Evolutionary conservation across 2,888 invertebrate species (phyloP).

Genomic region (Archips crataeganus): DNA sequence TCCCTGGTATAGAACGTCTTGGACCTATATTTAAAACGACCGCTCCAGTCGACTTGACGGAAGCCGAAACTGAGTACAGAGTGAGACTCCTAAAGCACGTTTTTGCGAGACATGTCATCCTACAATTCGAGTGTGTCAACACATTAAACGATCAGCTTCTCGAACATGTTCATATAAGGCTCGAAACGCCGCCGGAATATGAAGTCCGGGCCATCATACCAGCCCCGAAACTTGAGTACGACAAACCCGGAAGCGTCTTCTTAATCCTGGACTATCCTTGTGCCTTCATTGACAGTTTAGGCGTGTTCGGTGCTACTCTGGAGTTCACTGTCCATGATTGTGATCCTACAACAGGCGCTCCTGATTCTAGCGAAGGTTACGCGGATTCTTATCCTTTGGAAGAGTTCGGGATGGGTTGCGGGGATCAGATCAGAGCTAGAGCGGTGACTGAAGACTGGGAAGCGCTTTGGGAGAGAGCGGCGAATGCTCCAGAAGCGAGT

Average conservation of each 20-base stretch:
- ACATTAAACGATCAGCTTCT: slow-evolving; percentile 97
- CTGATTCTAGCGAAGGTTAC: slow-evolving; percentile 98
- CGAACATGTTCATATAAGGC: slow-evolving; percentile 95
- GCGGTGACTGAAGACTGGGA: slow-evolving; percentile 76
- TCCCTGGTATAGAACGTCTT: slow-evolving; percentile 95
- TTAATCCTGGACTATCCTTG: slow-evolving; percentile 89
- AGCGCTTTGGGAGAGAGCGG: slow-evolving; percentile 92
- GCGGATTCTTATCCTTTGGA: slow-evolving; percentile 98
- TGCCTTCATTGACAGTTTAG: slow-evolving; percentile 88
- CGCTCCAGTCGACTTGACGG: slow-evolving; percentile 95
- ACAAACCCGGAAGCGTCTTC: slow-evolving; percentile 94
- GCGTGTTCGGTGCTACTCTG: slow-evolving; percentile 94
- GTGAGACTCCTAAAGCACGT: slow-evolving; percentile 97
- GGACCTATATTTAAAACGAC: slow-evolving; percentile 96
- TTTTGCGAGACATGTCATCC: slow-evolving; percentile 93
- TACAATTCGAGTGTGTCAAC: slow-evolving; percentile 99
- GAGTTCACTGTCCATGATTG: slow-evolving; percentile 98
- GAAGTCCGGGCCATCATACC: slow-evolving; percentile 89
- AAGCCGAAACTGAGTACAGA: slow-evolving; percentile 98
- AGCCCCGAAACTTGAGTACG: slow-evolving; percentile 93
- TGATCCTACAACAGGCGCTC: slow-evolving; percentile 96
- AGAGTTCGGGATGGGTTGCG: slow-evolving; percentile 86
- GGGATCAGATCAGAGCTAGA: slow-evolving; percentile 72
- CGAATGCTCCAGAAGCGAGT: slow-evolving; percentile 90
- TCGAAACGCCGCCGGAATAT: slow-evolving; percentile 94